Conservation (phyloP, 2,797 vertebrate genomes). For the Perodicticus potto region DNA sequence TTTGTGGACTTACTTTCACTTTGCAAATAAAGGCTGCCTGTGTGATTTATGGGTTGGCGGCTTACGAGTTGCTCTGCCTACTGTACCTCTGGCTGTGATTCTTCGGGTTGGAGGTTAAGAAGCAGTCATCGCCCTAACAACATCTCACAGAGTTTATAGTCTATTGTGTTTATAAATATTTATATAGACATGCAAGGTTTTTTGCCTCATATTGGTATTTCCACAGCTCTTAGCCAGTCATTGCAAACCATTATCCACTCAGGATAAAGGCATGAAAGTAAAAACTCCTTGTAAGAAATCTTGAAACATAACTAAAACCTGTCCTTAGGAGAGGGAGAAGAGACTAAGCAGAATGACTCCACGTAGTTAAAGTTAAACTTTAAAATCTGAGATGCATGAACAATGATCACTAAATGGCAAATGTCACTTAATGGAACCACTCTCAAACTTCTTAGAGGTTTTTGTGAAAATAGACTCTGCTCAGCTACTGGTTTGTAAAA, state of each 20-base stretch:
- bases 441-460: neutral
- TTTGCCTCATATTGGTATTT: conserved; percentile 42
- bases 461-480: neutral
- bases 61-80: too few relatives aligned
- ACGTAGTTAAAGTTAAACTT: conserved; percentile 18
- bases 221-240: conserved; percentile 6
- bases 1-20: too few relatives aligned
- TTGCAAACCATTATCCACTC: conserved; percentile 52
- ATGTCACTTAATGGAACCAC: neutral
- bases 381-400: conserved; percentile 25
- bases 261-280: conserved; percentile 33
- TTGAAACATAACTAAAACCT: conserved; percentile 60
- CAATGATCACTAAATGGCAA: neutral
- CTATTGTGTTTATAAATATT: conserved; percentile 28
- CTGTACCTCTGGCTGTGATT: too few relatives aligned
- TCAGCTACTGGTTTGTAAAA: neutral
- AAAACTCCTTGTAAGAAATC: neutral
- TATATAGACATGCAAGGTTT: conserved; percentile 9
- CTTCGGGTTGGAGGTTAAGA: too few relatives aligned
- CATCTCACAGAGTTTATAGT: neutral
- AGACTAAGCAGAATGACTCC: neutral
- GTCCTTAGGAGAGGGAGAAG: neutral
- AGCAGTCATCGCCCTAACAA: too few relatives aligned
- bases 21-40: too few relatives aligned
- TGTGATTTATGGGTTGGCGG: too few relatives aligned